Evolutionary conservation across 2,113 vertebrate species (phyloP).

Genomic region (Scortum barcoo): DNA sequence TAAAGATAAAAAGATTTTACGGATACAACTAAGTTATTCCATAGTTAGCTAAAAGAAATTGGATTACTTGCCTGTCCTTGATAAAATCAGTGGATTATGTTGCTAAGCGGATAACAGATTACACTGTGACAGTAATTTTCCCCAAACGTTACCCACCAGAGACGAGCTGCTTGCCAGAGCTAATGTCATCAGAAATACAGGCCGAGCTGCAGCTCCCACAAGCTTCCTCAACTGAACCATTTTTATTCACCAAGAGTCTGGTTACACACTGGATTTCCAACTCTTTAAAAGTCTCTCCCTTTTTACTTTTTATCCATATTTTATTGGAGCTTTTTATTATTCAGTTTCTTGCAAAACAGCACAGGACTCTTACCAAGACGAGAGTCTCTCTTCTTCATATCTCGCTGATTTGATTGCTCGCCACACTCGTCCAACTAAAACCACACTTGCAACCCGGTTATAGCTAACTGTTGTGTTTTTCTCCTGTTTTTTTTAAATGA

Average conservation of each 20-base stretch:
- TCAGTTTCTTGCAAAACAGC: slow-evolving; percentile 45
- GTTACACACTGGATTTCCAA: background rate
- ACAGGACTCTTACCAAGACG: background rate
- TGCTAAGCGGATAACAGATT: slow-evolving; percentile 40
- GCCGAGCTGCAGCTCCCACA: background rate
- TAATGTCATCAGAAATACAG: slow-evolving; percentile 25
- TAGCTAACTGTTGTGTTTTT: background rate
- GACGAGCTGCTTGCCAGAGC: background rate
- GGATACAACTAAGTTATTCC: background rate
- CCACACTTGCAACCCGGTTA: background rate
- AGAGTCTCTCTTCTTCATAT: background rate
- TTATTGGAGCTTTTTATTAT: slow-evolving; percentile 56
- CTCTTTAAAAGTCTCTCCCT: slow-evolving; percentile 6
- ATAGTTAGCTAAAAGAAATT: slow-evolving; percentile 40
- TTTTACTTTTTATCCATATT: slow-evolving; percentile 54
- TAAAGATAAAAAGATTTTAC: background rate
- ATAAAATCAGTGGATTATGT: slow-evolving; percentile 48
- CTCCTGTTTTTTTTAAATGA: background rate
- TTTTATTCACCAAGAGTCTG: slow-evolving; percentile 21
- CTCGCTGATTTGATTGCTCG: slow-evolving; percentile 6
- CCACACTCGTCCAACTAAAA: background rate
- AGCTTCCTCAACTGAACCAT: background rate
- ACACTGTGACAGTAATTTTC: slow-evolving; percentile 34
- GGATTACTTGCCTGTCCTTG: slow-evolving; percentile 47
- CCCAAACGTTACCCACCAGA: slow-evolving; percentile 14